Conservation (phyloP, 2,888 invertebrate species). For the Orthosia incerta region DNA sequence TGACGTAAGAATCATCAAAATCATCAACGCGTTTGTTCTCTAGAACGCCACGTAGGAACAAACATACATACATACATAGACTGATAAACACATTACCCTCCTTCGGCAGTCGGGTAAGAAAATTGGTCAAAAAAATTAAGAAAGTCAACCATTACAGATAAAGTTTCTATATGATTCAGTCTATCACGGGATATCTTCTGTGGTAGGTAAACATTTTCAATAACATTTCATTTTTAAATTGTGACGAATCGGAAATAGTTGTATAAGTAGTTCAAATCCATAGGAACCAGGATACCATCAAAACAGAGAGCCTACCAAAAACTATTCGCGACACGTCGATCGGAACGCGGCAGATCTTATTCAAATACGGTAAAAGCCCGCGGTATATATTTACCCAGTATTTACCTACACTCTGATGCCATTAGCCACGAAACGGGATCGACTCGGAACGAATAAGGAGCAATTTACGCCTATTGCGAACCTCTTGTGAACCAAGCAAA, state of each 20-base stretch:
- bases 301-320: conserved; percentile 39
- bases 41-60: too few relatives aligned
- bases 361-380: conserved; percentile 79
- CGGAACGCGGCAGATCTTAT: conserved; percentile 69
- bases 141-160: not conserved
- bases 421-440: conserved; percentile 65
- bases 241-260: not conserved
- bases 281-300: conserved; percentile 40
- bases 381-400: conserved; percentile 65
- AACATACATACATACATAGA: too few relatives aligned
- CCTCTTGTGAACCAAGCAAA: conserved; percentile 53
- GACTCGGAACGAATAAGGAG: conserved; percentile 64
- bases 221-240: too few relatives aligned
- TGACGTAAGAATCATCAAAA: too few relatives aligned
- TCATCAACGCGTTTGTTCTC: too few relatives aligned
- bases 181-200: not conserved
- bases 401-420: conserved; percentile 67
- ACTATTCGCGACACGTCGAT: conserved; percentile 62
- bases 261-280: not conserved
- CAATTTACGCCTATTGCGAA: conserved; percentile 70
- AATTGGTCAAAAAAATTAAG: not conserved
- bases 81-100: too few relatives aligned
- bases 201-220: too few relatives aligned
- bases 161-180: too few relatives aligned
- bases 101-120: too few relatives aligned